Conservation (phyloP, 2,113 vertebrate genomes). For the Deroptyus accipitrinus region DNA sequence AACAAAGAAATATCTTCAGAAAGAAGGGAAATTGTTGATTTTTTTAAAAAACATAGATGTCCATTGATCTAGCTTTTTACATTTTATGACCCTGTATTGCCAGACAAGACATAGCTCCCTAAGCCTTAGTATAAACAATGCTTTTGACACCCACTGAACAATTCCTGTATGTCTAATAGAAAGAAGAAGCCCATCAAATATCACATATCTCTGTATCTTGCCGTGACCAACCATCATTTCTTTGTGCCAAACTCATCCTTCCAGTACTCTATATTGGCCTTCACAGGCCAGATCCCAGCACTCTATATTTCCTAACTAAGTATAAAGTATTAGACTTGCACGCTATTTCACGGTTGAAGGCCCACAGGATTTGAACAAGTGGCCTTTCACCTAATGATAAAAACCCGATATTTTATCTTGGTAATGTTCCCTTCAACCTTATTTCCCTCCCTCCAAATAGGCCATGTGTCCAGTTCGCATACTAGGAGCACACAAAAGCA, state of each 20-base stretch:
- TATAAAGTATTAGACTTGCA: background rate
- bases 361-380: background rate
- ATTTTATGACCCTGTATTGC: background rate
- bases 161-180: background rate
- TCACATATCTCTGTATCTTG: background rate
- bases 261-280: background rate
- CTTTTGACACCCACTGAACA: background rate
- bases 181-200: background rate
- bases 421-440: background rate
- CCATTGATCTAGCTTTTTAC: background rate
- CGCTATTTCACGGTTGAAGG: background rate
- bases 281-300: background rate
- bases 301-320: background rate
- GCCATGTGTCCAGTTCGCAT: background rate
- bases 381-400: background rate
- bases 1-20: background rate
- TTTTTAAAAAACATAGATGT: background rate
- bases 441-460: background rate
- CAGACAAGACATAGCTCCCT: background rate
- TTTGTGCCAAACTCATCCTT: background rate
- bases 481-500: background rate
- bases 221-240: background rate
- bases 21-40: background rate
- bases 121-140: background rate
- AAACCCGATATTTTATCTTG: background rate